phyloP scores from a whole-genome alignment of 1,140 invertebrate genomes.

The Drosophila guanche region DNA sequence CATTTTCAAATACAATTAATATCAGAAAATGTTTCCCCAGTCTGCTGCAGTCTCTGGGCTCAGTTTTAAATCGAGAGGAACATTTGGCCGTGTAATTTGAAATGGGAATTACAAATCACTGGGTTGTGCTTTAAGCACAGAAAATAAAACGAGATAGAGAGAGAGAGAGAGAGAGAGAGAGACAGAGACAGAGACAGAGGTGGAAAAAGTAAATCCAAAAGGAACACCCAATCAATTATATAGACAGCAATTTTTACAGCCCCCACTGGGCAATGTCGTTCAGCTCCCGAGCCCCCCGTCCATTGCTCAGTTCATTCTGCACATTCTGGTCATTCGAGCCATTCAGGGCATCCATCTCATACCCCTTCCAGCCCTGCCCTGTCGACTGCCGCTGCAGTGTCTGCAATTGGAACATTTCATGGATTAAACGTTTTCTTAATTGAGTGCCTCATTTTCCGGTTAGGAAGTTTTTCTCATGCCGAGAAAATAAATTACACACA shows the following conservation, averaged over 20 bases:
- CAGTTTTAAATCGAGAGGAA: slow-evolving; percentile 27
- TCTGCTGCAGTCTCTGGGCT: slow-evolving; percentile 1
- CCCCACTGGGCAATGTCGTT: slow-evolving; percentile 40
- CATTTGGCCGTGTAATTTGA: slow-evolving; percentile 66
- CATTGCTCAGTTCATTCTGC: too few species aligned
- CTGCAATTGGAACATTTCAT: slow-evolving; percentile 73
- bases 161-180: background rate
- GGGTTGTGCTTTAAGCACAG: slow-evolving; percentile 58
- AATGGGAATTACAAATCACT: slow-evolving; percentile 76
- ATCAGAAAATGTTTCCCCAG: background rate
- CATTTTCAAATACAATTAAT: background rate
- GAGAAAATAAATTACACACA: slow-evolving; percentile 82
- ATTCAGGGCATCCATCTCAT: background rate
- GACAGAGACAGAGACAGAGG: background rate
- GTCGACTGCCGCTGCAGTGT: slow-evolving; percentile 19
- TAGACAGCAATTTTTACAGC: slow-evolving; percentile 60
- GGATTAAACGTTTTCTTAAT: slow-evolving; percentile 81
- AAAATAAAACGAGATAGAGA: background rate
- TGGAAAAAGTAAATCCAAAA: slow-evolving; percentile 59
- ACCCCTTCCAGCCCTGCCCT: slow-evolving; percentile 13
- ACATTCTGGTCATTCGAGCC: too few species aligned
- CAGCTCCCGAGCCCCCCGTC: background rate
- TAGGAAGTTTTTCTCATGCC: slow-evolving; percentile 79
- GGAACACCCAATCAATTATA: slow-evolving; percentile 76
- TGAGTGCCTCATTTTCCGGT: slow-evolving; percentile 81